Conservation (phyloP, 2,113 vertebrate genomes). For the Pterocles burchelli region DNA sequence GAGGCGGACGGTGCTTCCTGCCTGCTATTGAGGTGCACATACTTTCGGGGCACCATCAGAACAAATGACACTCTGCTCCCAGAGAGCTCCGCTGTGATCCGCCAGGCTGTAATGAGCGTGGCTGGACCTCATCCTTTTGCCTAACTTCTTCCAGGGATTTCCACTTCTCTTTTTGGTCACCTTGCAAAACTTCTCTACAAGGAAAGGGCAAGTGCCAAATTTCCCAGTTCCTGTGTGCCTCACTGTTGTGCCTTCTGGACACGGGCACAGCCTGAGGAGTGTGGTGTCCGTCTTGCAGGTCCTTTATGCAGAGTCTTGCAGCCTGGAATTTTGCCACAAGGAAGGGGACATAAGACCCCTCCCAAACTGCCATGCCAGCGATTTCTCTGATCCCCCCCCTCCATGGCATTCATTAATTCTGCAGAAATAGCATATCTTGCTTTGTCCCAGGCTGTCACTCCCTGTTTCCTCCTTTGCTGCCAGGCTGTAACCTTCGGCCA, state of each 20-base stretch:
- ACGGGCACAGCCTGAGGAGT: neutral
- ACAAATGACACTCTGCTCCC: constrained; percentile 3
- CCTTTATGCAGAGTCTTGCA: neutral
- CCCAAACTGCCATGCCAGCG: neutral
- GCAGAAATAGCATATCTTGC: neutral
- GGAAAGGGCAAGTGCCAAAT: neutral
- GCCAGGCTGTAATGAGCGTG: neutral
- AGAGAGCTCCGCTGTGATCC: neutral
- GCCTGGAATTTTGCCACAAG: neutral
- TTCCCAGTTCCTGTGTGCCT: neutral
- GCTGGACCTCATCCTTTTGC: neutral
- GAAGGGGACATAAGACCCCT: neutral
- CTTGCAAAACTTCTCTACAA: neutral
- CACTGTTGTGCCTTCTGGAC: neutral
- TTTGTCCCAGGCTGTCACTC: neutral
- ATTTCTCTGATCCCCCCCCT: neutral
- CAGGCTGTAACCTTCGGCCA: neutral
- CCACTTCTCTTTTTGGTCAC: neutral
- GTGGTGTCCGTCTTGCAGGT: neutral
- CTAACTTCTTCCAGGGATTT: constrained; percentile 3
- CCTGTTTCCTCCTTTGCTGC: neutral
- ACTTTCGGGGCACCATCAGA: constrained; percentile 30
- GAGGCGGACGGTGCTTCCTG: constrained; percentile 40
- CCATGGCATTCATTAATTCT: neutral
- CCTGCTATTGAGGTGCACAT: neutral